Evolutionary conservation across 2,797 vertebrate genomes (phyloP).

Genomic region (Phoxinus dragarum): DNA sequence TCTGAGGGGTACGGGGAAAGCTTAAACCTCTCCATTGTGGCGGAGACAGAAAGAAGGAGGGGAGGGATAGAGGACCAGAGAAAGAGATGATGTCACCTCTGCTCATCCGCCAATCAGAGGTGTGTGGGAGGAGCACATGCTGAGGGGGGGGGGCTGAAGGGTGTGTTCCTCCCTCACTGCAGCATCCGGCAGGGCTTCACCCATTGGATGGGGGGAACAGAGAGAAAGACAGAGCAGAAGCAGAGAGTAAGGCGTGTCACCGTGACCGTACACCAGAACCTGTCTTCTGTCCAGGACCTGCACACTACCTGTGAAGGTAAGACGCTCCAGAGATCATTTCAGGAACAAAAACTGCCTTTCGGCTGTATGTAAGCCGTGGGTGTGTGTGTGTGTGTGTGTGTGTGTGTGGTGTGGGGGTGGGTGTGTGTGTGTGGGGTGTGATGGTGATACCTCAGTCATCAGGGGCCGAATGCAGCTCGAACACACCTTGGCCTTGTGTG

Average conservation of each 20-base stretch:
- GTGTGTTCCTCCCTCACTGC: constrained; percentile 60
- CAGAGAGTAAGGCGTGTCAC: constrained; percentile 56
- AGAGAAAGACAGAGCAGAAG: constrained; percentile 36
- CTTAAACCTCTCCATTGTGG: background rate
- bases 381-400: constrained; percentile 21
- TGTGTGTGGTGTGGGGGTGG: constrained; percentile 14
- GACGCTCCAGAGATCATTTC: background rate
- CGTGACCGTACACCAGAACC: constrained; percentile 18
- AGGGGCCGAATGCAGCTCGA: background rate
- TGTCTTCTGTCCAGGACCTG: background rate
- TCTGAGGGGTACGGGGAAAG: background rate
- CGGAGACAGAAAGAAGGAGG: constrained; percentile 24
- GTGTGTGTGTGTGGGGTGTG: constrained; percentile 11
- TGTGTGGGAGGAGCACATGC: background rate
- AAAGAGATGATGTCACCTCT: constrained; percentile 59
- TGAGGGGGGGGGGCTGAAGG: constrained; percentile 27
- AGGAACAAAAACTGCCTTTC: background rate
- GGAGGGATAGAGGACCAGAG: constrained; percentile 33
- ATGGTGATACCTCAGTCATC: background rate
- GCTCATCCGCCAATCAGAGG: constrained; percentile 41
- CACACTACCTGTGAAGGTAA: constrained; percentile 52
- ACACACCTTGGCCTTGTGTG: constrained; percentile 23
- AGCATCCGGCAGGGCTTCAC: constrained; percentile 58
- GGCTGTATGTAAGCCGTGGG: background rate
- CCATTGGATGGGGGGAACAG: constrained; percentile 40